A percentile compares a stretch with the other conserved stretches of the same genome.
phyloP scores from a whole-genome alignment of 2,888 invertebrate species.

The Platypus cylindrus region DNA sequence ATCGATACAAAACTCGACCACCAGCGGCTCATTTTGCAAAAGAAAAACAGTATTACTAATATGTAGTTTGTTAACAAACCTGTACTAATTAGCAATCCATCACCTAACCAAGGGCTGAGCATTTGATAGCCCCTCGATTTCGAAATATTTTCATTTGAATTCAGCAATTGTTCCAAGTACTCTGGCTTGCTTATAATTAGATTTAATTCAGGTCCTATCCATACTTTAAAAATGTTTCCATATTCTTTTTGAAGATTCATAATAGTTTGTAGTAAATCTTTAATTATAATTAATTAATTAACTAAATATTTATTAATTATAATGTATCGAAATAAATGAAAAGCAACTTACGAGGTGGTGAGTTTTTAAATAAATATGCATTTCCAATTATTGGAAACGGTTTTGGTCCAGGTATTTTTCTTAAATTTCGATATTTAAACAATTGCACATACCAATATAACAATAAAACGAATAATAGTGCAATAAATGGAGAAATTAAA shows the following conservation, averaged over 20 bases:
- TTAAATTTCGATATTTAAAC: slow-evolving; percentile 18
- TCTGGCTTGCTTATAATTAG: slow-evolving; percentile 23
- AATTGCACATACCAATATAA: slow-evolving; percentile 20
- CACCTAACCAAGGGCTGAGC: slow-evolving; percentile 25
- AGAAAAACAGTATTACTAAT: no score
- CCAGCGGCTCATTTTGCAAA: no score
- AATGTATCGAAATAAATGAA: no score
- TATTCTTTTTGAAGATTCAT: slow-evolving; percentile 19
- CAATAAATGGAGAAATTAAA: slow-evolving; percentile 13
- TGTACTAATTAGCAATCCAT: slow-evolving; percentile 22
- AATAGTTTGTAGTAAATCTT: slow-evolving; percentile 20
- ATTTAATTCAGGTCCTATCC: slow-evolving; percentile 20
- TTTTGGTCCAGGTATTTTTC: slow-evolving; percentile 20
- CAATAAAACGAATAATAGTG: slow-evolving; percentile 16
- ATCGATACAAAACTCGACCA: no score
- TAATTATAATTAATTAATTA: no score
- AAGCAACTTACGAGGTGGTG: slow-evolving; percentile 19
- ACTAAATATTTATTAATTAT: no score
- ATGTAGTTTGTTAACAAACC: slow-evolving; percentile 16
- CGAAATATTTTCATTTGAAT: slow-evolving; percentile 19
- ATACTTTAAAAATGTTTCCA: slow-evolving; percentile 22
- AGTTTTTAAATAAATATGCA: slow-evolving; percentile 18
- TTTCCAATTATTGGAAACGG: slow-evolving; percentile 23
- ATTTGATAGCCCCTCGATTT: slow-evolving; percentile 25
- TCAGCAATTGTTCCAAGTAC: slow-evolving; percentile 21